These are phyloP conservation scores for Pachyseris speciosa DNA, from an alignment of 64 coral and sea anemone genomes.

Conservation along the genomic window DNA sequence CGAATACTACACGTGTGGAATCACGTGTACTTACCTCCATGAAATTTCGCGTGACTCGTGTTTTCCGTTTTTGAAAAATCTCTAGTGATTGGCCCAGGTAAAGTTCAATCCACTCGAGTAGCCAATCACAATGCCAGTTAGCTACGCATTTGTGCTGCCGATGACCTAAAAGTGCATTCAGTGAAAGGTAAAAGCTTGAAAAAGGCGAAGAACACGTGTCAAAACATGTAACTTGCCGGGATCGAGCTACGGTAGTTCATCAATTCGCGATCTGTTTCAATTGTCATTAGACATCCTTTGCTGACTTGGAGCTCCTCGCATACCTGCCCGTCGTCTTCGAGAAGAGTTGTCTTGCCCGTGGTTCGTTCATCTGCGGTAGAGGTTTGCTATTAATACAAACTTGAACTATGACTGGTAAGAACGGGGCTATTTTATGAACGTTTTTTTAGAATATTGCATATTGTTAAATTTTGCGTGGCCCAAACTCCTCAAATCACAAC, in stretches of 20 bases:
- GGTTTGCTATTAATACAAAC: not conserved
- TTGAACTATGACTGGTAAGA: slow-evolving; percentile 19
- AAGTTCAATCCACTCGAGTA: not conserved
- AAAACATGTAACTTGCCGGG: not conserved
- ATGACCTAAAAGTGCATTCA: slow-evolving; percentile 3
- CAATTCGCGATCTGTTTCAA: not conserved
- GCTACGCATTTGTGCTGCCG: not conserved
- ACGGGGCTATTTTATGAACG: not conserved
- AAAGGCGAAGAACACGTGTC: slow-evolving; percentile 1
- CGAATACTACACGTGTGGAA: not conserved
- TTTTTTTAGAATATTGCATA: not conserved
- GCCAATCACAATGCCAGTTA: not conserved
- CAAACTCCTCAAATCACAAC: not conserved
- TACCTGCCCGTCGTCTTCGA: not conserved
- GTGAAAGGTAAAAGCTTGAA: slow-evolving; percentile 17
- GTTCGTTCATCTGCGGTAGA: not conserved
- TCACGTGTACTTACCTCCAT: not conserved
- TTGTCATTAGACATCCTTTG: not conserved
- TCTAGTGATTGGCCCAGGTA: not conserved
- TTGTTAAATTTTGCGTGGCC: not conserved
- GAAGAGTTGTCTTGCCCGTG: too few species aligned
- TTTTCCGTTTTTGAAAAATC: not conserved
- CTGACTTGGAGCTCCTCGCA: not conserved
- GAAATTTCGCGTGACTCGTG: slow-evolving; percentile 7
- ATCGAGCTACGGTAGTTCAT: not conserved